Evolutionary conservation across 2,888 invertebrate genomes (phyloP).

Genomic region (Xestoiulus laeticollis): DNA sequence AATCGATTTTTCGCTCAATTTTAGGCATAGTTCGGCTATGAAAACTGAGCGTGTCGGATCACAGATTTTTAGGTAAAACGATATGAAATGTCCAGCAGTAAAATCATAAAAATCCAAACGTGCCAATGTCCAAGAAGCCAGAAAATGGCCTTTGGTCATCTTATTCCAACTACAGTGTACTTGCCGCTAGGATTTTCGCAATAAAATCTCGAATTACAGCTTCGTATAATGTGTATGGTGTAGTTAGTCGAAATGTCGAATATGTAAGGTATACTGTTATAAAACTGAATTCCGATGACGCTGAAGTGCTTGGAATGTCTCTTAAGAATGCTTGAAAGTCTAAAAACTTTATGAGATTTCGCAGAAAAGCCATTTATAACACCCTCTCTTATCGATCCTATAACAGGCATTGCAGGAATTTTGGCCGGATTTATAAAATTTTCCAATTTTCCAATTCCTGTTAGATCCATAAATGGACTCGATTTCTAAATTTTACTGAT

Average conservation of each 20-base stretch:
- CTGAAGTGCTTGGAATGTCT: not conserved
- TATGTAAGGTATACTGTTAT: not conserved
- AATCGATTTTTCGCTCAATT: constrained; percentile 39
- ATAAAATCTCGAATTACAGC: not conserved
- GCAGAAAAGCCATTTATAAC: not conserved
- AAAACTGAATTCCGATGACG: not conserved
- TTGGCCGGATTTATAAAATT: too few relatives aligned
- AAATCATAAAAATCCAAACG: not conserved
- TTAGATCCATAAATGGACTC: too few relatives aligned
- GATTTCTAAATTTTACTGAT: too few relatives aligned
- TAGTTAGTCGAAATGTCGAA: not conserved
- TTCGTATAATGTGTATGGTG: not conserved
- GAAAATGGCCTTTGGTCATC: not conserved
- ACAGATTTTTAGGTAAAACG: constrained; percentile 29
- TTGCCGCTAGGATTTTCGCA: not conserved
- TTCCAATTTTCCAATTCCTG: too few relatives aligned
- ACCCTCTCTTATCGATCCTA: too few relatives aligned
- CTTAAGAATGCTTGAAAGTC: not conserved
- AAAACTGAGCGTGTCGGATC: not conserved
- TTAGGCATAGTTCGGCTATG: not conserved
- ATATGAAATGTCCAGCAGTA: constrained; percentile 27
- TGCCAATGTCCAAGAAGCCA: not conserved
- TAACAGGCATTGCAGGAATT: too few relatives aligned
- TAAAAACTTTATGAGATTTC: not conserved
- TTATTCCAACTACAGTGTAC: not conserved